These are phyloP conservation scores for Ectemnius cavifrons DNA, from an alignment of 2,888 invertebrate species.

Conservation along the genomic window DNA sequence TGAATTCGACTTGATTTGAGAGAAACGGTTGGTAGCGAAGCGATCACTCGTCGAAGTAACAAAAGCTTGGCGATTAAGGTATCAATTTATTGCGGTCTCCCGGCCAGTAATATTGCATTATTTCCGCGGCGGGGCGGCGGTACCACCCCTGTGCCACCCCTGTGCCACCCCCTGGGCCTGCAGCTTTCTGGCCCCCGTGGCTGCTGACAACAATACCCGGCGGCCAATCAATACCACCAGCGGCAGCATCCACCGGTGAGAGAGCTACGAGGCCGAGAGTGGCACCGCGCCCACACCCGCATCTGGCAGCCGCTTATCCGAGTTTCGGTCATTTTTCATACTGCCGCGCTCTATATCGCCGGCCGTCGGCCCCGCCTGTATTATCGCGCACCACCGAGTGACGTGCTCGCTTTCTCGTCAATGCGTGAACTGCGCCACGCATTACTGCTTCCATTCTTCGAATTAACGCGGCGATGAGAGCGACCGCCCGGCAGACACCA, in stretches of 20 bases:
- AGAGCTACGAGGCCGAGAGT: conserved; percentile 8
- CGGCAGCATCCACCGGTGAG: conserved; percentile 13
- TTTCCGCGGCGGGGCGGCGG: conserved; percentile 43
- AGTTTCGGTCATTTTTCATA: conserved; percentile 68
- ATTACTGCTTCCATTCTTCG: conserved; percentile 62
- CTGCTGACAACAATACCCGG: conserved; percentile 64
- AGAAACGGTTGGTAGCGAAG: background rate
- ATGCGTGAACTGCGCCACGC: conserved; percentile 47
- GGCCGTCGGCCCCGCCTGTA: conserved; percentile 38
- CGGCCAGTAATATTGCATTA: conserved; percentile 65
- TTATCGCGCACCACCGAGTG: conserved; percentile 55
- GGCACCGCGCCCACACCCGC: conserved; percentile 42
- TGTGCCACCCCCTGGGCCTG: no score
- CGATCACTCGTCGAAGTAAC: conserved; percentile 13
- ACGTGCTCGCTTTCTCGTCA: conserved; percentile 47
- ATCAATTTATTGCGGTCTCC: conserved; percentile 68
- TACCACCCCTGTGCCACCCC: no score
- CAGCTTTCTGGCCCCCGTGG: conserved; percentile 31
- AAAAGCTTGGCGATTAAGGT: conserved; percentile 54
- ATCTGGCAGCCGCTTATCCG: conserved; percentile 36
- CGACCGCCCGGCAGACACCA: background rate
- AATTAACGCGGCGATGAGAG: conserved; percentile 53
- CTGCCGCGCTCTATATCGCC: conserved; percentile 37
- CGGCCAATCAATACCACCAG: conserved; percentile 65
- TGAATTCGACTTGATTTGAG: background rate